phyloP scores from a whole-genome alignment of 37 sponge, comb jelly and placozoan genomes.

The Diacarnus erythraeanus region DNA sequence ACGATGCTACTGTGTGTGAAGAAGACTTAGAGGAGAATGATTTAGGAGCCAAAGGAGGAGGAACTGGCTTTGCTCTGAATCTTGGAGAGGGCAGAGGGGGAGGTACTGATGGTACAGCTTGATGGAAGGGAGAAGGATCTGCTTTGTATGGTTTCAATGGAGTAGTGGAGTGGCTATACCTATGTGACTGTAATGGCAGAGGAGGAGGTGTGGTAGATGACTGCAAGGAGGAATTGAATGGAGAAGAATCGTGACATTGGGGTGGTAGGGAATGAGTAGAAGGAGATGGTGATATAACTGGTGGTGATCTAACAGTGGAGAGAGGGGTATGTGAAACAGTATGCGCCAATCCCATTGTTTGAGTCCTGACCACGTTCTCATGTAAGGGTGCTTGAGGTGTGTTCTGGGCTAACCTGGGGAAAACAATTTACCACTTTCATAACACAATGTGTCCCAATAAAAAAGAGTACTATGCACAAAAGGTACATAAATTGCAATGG shows the following conservation, averaged over 20 bases:
- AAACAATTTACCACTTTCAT: too few relatives aligned
- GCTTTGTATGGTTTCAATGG: too few relatives aligned
- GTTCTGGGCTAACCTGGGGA: too few relatives aligned
- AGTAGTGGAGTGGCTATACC: neutral
- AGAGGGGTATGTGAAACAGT: too few relatives aligned
- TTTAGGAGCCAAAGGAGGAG: neutral
- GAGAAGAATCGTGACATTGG: neutral
- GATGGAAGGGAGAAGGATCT: neutral
- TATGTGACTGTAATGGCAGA: neutral
- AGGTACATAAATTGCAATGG: too few relatives aligned
- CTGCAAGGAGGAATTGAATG: neutral
- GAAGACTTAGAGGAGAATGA: neutral
- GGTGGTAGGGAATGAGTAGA: constrained; percentile 1
- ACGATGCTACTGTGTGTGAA: neutral
- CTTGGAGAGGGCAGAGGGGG: constrained; percentile 6
- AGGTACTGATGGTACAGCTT: neutral
- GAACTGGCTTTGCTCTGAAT: neutral
- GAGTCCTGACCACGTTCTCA: too few relatives aligned
- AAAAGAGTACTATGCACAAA: too few relatives aligned
- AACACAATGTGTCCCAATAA: too few relatives aligned
- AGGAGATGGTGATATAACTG: too few relatives aligned
- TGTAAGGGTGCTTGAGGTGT: too few relatives aligned
- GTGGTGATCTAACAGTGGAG: too few relatives aligned
- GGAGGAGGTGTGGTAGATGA: neutral
- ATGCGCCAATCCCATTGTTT: too few relatives aligned